Base-by-base conservation (phyloP, 2,888 invertebrate genomes). In the Drosophila anomalata region DNA sequence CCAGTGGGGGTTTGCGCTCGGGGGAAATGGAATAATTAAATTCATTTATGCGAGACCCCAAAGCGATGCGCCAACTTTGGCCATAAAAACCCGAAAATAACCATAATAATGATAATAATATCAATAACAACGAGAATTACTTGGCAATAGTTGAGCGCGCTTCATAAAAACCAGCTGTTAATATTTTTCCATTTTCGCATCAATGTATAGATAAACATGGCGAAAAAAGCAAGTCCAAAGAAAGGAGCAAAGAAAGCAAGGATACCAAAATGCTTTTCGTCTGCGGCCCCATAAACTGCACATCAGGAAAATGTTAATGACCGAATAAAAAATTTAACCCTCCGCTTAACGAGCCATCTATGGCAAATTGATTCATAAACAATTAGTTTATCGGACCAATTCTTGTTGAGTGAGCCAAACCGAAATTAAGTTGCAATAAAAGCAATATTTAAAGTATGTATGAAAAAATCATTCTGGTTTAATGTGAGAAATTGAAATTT, bases 131-230 rank as follows among this genome's bases (percentile, higher is more conserved):
- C 50, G 51, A 11, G 54, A 53, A 82, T 86, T 75, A 74, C 70
- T 84, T 62, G 87, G 66, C 78, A 83, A 88, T 82, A 82, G 88
- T 88, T 83, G 55, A 55, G 50, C 44, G 61, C 36, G 65, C 73
- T 63, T 69, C 83, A 87, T 84, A 83, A 82, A 87, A 80, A 53
- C 71, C 73, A 86, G 72, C 58, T 77, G 88, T 83, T 83, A 73
- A 84, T 77, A 66, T 48, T 63, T 41, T 54, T 33, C 56, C 82
- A 69, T 78, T 76, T 79, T 73, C 77, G 53, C 47, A 73, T 69
- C 70, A 75, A 60, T 68, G 65, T 68, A 67, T 63, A 62, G 57
- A 59, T 58, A 57, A 61, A 62, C 60, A 20, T 17, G 17, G 7
- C 1, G 26, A 42, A 53, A 52, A 26, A 33, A n/a, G 33, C 14